phyloP scores from a whole-genome alignment of 2,797 vertebrate genomes.

The Pangasius krempfi region DNA sequence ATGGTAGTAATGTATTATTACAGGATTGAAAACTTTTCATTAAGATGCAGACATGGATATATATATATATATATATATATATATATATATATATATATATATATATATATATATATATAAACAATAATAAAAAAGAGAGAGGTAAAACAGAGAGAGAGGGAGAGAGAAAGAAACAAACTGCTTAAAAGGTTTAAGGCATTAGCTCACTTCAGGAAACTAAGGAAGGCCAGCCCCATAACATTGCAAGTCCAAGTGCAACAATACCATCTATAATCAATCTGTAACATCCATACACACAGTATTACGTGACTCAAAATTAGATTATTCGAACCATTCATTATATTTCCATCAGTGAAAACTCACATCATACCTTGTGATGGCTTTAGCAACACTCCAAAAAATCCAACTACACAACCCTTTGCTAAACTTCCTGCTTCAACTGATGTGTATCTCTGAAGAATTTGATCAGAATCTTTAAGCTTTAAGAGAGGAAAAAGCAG shows the following conservation, averaged over 20 bases:
- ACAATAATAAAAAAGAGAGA: neutral
- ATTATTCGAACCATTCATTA: neutral
- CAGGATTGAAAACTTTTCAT: neutral
- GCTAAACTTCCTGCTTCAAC: neutral
- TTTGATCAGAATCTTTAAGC: constrained; percentile 73
- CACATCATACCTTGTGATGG: constrained; percentile 13
- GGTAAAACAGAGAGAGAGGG: neutral
- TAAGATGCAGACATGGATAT: neutral
- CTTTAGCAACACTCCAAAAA: neutral
- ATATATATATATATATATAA: too few species aligned
- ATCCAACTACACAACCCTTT: neutral
- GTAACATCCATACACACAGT: neutral
- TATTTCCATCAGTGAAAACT: neutral
- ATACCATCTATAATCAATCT: too few species aligned
- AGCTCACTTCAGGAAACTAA: neutral
- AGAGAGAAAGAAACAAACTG: neutral
- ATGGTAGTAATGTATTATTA: neutral
- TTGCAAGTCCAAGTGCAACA: neutral
- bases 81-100: too few species aligned
- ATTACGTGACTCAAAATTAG: neutral
- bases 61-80: too few species aligned
- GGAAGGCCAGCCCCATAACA: neutral
- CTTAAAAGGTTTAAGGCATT: neutral
- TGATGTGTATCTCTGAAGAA: constrained; percentile 56
- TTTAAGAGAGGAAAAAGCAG: constrained; percentile 52